phyloP scores from a whole-genome alignment of 2,113 vertebrate genomes.

The Thinocorus orbignyianus region DNA sequence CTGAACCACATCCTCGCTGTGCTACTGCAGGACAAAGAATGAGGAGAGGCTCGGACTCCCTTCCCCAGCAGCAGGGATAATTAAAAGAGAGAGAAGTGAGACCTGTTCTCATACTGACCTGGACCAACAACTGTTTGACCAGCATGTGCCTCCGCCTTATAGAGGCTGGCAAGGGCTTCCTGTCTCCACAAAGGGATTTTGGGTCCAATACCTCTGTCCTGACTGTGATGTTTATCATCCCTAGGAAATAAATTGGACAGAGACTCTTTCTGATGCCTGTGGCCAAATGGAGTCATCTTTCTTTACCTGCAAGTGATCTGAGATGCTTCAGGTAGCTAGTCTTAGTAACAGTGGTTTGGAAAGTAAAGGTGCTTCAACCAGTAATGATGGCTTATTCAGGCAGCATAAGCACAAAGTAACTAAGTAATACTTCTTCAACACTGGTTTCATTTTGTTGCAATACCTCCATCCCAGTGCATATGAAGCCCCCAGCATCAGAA shows the following conservation, averaged over 20 bases:
- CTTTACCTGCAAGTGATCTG: background rate
- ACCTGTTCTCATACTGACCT: constrained; percentile 26
- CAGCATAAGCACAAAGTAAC: background rate
- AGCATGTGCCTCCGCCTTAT: constrained; percentile 14
- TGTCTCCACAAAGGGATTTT: background rate
- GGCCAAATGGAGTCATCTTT: background rate
- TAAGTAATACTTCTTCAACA: background rate
- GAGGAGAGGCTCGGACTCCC: background rate
- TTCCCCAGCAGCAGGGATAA: background rate
- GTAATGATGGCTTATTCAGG: background rate
- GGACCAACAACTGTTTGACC: constrained; percentile 62
- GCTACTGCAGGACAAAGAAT: background rate
- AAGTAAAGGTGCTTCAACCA: background rate
- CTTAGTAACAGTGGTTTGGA: background rate
- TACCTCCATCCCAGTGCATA: background rate
- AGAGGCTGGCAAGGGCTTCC: constrained; percentile 24
- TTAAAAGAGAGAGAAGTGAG: background rate
- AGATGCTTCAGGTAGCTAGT: background rate
- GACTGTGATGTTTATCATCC: constrained; percentile 52
- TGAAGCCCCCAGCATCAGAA: background rate
- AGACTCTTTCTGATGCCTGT: background rate
- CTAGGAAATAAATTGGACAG: constrained; percentile 32
- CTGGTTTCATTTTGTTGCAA: background rate
- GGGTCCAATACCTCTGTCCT: constrained; percentile 35
- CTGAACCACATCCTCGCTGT: background rate